Evolutionary conservation across 2,888 invertebrate species (phyloP).

Genomic region (Epistrophella euchroma): DNA sequence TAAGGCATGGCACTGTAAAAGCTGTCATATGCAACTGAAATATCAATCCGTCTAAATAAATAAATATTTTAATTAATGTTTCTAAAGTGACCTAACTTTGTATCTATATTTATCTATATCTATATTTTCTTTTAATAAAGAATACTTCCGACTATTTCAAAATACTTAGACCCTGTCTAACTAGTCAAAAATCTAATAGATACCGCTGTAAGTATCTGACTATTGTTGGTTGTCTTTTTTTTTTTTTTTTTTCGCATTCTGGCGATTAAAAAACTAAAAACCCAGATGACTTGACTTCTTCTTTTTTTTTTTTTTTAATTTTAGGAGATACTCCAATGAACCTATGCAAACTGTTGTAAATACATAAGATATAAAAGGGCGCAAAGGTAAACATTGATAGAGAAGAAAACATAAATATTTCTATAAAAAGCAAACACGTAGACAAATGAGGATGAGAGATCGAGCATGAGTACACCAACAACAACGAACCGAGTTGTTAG

Average conservation of each 20-base stretch:
- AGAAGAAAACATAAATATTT: conserved; percentile 1
- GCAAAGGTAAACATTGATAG: conserved; percentile 35
- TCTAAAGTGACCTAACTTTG: too few relatives aligned
- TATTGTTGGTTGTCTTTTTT: background rate
- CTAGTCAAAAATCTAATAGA: too few relatives aligned
- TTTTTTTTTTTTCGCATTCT: background rate
- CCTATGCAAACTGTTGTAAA: conserved; percentile 39
- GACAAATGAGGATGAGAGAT: conserved; percentile 53
- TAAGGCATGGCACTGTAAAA: too few relatives aligned
- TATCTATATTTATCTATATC: too few relatives aligned
- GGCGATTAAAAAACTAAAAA: conserved; percentile 12
- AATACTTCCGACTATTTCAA: too few relatives aligned
- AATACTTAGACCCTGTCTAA: too few relatives aligned
- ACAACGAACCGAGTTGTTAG: conserved; percentile 21
- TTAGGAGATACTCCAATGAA: conserved; percentile 29
- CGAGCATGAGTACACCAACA: conserved; percentile 6
- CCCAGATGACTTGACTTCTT: conserved; percentile 23
- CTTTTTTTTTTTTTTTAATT: conserved; percentile 4
- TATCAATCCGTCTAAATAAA: too few relatives aligned
- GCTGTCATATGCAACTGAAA: too few relatives aligned
- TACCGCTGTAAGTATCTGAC: background rate
- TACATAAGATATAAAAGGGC: conserved; percentile 30
- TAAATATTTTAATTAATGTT: too few relatives aligned
- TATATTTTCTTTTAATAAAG: too few relatives aligned
- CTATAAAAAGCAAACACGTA: conserved; percentile 54